A percentile compares a stretch with the other conserved stretches of the same genome.
These are phyloP conservation scores for Barbus barbus DNA, from an alignment of 2,113 vertebrate species.

Conservation along the genomic window DNA sequence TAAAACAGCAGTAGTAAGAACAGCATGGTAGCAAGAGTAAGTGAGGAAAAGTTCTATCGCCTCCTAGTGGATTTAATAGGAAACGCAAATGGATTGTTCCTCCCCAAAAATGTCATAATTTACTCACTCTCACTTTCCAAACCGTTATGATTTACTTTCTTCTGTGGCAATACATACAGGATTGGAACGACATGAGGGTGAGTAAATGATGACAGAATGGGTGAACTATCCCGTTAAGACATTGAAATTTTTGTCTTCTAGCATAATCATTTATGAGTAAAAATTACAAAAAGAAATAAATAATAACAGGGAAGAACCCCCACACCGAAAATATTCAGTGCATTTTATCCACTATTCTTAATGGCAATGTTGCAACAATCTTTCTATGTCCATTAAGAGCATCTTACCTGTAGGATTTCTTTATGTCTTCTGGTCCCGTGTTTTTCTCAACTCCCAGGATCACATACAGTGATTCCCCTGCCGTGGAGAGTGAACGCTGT, in stretches of 20 bases:
- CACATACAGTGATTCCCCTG: slow-evolving; percentile 89
- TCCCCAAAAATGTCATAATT: not conserved
- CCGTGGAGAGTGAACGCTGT: slow-evolving; percentile 94
- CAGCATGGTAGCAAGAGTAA: not conserved
- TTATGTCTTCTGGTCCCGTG: slow-evolving; percentile 93
- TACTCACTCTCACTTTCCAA: not conserved
- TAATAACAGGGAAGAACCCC: not conserved
- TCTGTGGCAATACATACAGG: not conserved
- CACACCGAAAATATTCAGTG: not conserved
- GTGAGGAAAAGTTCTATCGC: not conserved
- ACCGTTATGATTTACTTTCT: not conserved
- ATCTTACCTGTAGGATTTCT: slow-evolving; percentile 91
- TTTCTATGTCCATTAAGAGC: not conserved
- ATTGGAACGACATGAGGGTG: not conserved
- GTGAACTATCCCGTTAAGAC: not conserved
- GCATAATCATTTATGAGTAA: too few species aligned
- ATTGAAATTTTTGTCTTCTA: not conserved
- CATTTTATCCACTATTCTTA: not conserved
- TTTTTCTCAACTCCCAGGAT: slow-evolving; percentile 93
- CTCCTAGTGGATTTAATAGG: slow-evolving; percentile 18
- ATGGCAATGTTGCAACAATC: not conserved
- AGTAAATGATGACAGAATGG: not conserved
- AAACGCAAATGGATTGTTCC: not conserved
- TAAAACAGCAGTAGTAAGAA: not conserved
- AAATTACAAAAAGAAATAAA: not conserved